Evolutionary conservation across 2,797 vertebrate genomes (phyloP), one percentile per base, ranked within the genome.

Genomic region (Myotis myotis): DNA sequence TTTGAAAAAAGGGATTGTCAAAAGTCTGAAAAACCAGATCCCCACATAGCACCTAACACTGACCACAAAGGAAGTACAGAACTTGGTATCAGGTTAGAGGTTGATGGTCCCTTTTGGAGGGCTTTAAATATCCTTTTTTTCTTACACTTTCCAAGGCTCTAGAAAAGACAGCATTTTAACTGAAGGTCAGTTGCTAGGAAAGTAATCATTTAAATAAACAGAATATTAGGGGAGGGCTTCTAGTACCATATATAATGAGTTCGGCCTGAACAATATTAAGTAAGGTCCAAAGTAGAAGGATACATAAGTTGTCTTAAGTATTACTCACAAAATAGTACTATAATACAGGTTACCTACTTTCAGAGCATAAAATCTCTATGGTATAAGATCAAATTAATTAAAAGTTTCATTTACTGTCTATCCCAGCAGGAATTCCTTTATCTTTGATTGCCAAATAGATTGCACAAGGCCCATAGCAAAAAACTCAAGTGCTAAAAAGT

Each of bases 301-400:
- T 22, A 12, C 49, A 41, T 5, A 17, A 60, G 17, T 74, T 95
- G 76, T 90, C 72, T 55, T 72, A 89, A 84, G 64, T 23, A 90
- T 49, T 62, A 72, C 30, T 95, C 64, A 75, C 41, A 80, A 80
- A 87, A 70, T 2, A 82, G 87, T 44, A 57, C 33, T 87, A 36
- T 8, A 82, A 64, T 79, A 96, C 64, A 70, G 82, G 91, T 94
- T 86, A 92, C 95, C 97, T 95, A 95, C 78, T 97, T 97, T 94
- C 62, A 84, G 78, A 91, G 90, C 66, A 68, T 47, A 79, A 94
- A 94, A 62, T 94, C 96, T 96, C 96, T 93, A 33, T 30, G 91
- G 97, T 68, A 88, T 90, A 95, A 30, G 55, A 94, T 36, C 38
- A 94, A 38, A 95, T 93, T 97, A 97, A 97, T 97, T 97, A 97